These are phyloP conservation scores for Nicator chloris DNA, from an alignment of 2,113 vertebrate genomes.

Conservation along the genomic window DNA sequence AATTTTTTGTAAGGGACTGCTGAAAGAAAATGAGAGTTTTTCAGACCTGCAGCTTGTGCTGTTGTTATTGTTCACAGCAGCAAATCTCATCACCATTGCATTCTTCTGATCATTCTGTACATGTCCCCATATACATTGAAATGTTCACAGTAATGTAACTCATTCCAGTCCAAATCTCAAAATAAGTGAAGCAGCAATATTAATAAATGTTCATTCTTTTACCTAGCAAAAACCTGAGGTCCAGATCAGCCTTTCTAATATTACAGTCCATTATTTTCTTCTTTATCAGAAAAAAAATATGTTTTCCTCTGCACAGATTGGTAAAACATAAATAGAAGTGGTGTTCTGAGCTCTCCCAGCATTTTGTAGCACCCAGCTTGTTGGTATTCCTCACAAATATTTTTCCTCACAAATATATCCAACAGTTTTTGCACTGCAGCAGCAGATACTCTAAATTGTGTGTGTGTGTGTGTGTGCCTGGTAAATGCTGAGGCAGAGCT, in stretches of 20 bases:
- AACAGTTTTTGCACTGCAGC: neutral
- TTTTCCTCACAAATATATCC: neutral
- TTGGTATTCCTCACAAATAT: conserved; percentile 4
- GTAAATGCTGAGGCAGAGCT: conserved; percentile 22
- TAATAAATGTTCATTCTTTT: neutral
- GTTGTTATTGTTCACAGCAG: neutral
- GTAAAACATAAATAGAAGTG: neutral
- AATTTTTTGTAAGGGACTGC: neutral
- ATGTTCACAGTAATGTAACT: neutral
- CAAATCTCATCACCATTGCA: neutral
- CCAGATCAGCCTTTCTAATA: neutral
- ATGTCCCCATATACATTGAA: neutral
- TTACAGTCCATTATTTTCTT: neutral
- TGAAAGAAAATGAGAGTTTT: neutral
- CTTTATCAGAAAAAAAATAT: neutral
- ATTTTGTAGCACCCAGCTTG: neutral
- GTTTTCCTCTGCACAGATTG: neutral
- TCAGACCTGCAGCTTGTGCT: neutral
- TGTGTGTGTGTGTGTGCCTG: neutral
- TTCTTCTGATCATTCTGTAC: neutral
- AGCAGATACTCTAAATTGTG: neutral
- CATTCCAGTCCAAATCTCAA: neutral
- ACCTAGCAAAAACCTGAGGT: neutral
- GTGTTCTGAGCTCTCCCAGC: neutral
- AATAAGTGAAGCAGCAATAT: neutral